Conservation (phyloP, 2,797 vertebrate species). For the Denticeps clupeoides region DNA sequence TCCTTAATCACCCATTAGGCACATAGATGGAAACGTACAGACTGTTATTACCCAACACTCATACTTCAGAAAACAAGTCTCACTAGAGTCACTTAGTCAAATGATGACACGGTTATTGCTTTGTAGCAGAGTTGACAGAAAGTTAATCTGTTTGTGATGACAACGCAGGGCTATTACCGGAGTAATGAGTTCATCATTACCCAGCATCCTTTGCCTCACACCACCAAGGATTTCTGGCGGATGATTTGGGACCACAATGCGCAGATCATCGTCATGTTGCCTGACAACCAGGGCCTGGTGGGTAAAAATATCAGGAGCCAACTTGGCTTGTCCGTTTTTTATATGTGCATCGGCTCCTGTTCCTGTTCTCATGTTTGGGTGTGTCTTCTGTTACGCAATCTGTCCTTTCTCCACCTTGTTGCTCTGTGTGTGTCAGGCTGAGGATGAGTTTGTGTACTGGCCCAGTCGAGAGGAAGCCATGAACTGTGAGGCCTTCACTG, state of each 20-base stretch:
- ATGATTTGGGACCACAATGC: slow-evolving; percentile 97
- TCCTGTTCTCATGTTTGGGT: background rate
- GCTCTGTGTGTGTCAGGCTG: slow-evolving; percentile 55
- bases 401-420: background rate
- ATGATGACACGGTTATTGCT: too few relatives aligned
- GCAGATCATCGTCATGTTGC: slow-evolving; percentile 91
- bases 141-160: slow-evolving; percentile 9
- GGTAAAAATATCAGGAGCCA: slow-evolving; percentile 29
- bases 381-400: background rate
- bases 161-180: slow-evolving; percentile 74
- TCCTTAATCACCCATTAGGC: slow-evolving; percentile 9
- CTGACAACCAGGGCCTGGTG: slow-evolving; percentile 84
- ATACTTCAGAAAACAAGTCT: too few relatives aligned
- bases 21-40: too few relatives aligned
- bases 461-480: slow-evolving; percentile 87
- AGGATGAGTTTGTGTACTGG: slow-evolving; percentile 94
- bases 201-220: slow-evolving; percentile 91
- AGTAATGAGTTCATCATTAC: slow-evolving; percentile 93
- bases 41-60: too few relatives aligned
- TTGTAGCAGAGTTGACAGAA: too few relatives aligned
- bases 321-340: background rate
- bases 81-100: too few relatives aligned
- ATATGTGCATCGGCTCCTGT: background rate
- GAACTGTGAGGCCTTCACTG: slow-evolving; percentile 90
- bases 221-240: slow-evolving; percentile 91